These are phyloP conservation scores for Conops quadrifasciatus DNA, from an alignment of 2,888 invertebrate genomes.

Conservation along the genomic window DNA sequence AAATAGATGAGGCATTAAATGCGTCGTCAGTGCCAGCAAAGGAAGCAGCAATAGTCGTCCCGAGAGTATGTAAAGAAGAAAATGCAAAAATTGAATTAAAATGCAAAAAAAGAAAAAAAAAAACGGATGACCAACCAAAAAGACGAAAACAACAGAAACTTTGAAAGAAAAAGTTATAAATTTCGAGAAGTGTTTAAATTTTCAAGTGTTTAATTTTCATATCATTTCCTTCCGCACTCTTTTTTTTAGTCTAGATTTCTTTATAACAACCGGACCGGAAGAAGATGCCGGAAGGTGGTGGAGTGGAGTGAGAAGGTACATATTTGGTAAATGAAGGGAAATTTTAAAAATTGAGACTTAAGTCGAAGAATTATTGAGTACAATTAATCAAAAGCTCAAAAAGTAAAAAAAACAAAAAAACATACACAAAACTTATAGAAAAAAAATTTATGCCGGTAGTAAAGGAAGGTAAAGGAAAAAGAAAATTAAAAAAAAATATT, in stretches of 20 bases:
- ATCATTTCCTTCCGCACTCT: constrained; percentile 3
- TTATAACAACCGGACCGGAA: neutral
- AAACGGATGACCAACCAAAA: neutral
- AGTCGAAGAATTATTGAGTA: constrained; percentile 57
- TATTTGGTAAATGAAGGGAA: constrained; percentile 55
- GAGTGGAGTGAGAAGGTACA: too few species aligned
- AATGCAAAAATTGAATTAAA: constrained; percentile 30
- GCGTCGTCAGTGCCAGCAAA: constrained; percentile 44
- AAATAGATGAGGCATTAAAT: constrained; percentile 65
- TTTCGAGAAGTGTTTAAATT: constrained; percentile 23
- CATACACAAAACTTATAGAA: neutral
- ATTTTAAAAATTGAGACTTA: constrained; percentile 61
- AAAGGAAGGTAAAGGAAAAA: too few species aligned
- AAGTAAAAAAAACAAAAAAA: neutral
- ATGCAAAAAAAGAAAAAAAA: constrained; percentile 35
- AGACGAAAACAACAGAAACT: constrained; percentile 8
- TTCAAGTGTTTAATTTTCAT: constrained; percentile 34
- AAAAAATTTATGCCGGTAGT: neutral
- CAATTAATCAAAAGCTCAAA: constrained; percentile 48
- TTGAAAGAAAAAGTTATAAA: constrained; percentile 8
- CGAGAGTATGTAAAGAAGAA: neutral
- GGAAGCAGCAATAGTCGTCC: neutral
- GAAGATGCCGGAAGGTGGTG: neutral
- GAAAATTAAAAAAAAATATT: neutral
- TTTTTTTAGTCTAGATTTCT: neutral